These are phyloP conservation scores for Naso thynnoides DNA, from an alignment of 2,797 vertebrate species.

Conservation along the genomic window DNA sequence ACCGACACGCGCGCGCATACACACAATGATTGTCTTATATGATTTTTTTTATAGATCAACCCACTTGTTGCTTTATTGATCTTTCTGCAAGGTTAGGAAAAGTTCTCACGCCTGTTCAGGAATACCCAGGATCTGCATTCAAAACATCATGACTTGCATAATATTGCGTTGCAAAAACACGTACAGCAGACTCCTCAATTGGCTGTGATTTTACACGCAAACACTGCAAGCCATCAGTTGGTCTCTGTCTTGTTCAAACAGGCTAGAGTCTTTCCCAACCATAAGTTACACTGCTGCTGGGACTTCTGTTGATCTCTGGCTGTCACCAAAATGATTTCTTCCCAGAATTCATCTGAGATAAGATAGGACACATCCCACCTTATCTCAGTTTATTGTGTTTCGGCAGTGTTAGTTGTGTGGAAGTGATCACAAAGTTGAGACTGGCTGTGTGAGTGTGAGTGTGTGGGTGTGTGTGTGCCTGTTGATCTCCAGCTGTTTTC, in stretches of 20 bases:
- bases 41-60: slow-evolving; percentile 16
- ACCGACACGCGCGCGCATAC: neutral
- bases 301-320: neutral
- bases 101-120: neutral
- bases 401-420: neutral
- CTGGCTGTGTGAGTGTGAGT: neutral
- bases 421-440: neutral
- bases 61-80: slow-evolving; percentile 7
- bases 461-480: neutral
- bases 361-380: neutral
- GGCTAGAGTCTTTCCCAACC: slow-evolving; percentile 45
- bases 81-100: neutral
- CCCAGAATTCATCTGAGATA: neutral
- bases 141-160: neutral
- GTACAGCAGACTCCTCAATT: neutral
- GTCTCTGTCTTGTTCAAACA: slow-evolving; percentile 65
- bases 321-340: slow-evolving; percentile 8
- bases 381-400: neutral
- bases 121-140: too few relatives aligned
- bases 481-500: neutral
- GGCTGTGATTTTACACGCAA: neutral
- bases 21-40: too few relatives aligned
- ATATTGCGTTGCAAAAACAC: neutral
- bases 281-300: slow-evolving; percentile 12
- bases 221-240: neutral